These are phyloP conservation scores for Octomys mimax DNA, from an alignment of 2,797 vertebrate genomes.

Conservation along the genomic window DNA sequence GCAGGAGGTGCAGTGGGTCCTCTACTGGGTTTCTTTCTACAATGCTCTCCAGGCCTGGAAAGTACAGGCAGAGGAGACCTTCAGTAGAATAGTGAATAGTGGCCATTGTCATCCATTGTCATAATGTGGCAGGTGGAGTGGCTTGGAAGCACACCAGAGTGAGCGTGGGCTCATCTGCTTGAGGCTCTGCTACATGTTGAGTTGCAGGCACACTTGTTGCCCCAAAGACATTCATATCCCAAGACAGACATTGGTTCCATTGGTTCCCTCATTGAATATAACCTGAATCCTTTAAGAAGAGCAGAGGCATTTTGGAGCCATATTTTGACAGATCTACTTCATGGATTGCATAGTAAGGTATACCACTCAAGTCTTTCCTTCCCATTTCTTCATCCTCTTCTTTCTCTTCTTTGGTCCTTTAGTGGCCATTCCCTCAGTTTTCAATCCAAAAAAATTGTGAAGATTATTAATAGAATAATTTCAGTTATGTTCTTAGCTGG, in stretches of 20 bases:
- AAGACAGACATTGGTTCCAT: neutral
- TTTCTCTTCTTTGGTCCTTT: neutral
- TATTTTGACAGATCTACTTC: neutral
- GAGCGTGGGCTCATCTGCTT: neutral
- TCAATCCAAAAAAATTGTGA: neutral
- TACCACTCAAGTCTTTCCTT: neutral
- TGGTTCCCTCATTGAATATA: neutral
- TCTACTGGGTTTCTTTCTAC: neutral
- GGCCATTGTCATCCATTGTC: neutral
- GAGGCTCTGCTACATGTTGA: neutral
- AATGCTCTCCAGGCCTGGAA: neutral
- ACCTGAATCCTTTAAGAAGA: neutral
- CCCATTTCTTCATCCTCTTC: neutral
- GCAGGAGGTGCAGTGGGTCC: too few relatives aligned
- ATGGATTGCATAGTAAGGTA: neutral
- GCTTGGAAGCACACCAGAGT: neutral
- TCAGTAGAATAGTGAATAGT: too few relatives aligned
- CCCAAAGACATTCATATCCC: neutral
- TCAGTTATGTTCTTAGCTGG: neutral
- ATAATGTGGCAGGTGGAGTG: neutral
- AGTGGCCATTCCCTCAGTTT: neutral
- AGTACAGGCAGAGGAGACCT: neutral
- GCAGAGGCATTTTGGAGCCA: neutral
- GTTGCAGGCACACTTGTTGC: neutral
- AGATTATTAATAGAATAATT: neutral